phyloP scores from a whole-genome alignment of 2,113 vertebrate species.

The Arizona elegans region DNA sequence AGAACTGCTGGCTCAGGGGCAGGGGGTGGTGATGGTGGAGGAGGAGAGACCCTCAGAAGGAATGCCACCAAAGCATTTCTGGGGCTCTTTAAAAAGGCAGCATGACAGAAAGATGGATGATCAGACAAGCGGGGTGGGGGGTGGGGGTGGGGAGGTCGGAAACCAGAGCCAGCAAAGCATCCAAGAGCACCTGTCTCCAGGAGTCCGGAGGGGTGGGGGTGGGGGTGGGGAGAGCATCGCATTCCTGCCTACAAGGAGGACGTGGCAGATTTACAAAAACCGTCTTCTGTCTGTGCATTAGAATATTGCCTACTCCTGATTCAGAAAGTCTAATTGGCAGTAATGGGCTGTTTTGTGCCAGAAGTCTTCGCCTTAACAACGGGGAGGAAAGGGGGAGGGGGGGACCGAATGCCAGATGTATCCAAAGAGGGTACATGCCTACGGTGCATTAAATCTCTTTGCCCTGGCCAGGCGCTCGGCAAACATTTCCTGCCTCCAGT shows the following conservation, averaged over 20 bases:
- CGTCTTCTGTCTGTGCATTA: fast-evolving
- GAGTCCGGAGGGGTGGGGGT: fast-evolving
- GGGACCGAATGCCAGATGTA: not conserved
- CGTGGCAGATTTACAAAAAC: not conserved
- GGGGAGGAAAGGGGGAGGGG: not conserved
- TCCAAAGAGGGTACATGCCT: not conserved
- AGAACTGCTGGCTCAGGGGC: not conserved
- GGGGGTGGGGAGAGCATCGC: not conserved
- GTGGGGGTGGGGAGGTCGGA: fast-evolving
- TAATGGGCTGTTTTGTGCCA: not conserved
- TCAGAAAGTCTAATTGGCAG: not conserved
- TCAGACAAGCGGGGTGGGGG: fast-evolving
- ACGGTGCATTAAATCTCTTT: not conserved
- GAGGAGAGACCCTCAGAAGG: not conserved
- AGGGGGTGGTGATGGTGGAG: too few relatives aligned
- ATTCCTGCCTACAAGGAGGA: not conserved
- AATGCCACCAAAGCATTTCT: fast-evolving
- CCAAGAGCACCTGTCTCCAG: fast-evolving
- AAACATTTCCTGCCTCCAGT: not conserved
- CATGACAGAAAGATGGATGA: fast-evolving
- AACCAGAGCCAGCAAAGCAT: not conserved
- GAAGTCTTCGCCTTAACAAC: not conserved
- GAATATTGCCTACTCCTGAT: not conserved
- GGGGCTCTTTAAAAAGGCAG: not conserved
- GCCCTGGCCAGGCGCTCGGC: not conserved